Conservation (phyloP, 2,797 vertebrate species). For the Eurystomus glaucurus region DNA sequence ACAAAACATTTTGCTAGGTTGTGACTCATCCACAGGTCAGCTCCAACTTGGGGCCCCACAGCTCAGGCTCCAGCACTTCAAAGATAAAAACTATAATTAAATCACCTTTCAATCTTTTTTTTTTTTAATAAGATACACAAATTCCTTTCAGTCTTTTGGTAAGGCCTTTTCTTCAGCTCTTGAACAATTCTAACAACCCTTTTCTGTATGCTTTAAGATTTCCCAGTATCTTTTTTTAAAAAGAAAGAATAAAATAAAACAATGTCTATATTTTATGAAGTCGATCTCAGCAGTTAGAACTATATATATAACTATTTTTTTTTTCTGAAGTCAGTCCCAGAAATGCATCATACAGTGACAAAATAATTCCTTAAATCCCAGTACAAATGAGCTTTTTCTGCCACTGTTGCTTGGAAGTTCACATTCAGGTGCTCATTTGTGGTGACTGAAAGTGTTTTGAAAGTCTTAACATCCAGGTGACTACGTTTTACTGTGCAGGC, state of each 20-base stretch:
- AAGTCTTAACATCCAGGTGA: neutral
- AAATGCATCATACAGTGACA: neutral
- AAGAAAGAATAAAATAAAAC: neutral
- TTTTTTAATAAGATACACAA: neutral
- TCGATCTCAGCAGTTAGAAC: neutral
- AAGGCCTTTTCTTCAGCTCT: neutral
- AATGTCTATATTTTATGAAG: neutral
- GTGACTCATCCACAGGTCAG: too few relatives aligned
- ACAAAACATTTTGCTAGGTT: too few relatives aligned
- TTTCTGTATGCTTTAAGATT: neutral
- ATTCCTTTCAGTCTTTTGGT: neutral
- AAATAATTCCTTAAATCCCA: neutral
- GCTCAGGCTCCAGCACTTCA: too few relatives aligned
- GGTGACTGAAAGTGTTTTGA: neutral
- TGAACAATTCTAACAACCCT: neutral
- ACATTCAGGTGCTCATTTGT: neutral
- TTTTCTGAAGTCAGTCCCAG: neutral
- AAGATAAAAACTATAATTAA: neutral
- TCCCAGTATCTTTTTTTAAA: neutral
- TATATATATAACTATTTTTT: too few relatives aligned
- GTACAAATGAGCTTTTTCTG: neutral
- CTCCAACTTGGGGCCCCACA: too few relatives aligned
- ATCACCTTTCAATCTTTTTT: conserved; percentile 1
- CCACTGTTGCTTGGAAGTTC: neutral
- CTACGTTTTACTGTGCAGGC: neutral